phyloP scores from a whole-genome alignment of 2,888 invertebrate genomes.

The Chloroclystis v-ata region DNA sequence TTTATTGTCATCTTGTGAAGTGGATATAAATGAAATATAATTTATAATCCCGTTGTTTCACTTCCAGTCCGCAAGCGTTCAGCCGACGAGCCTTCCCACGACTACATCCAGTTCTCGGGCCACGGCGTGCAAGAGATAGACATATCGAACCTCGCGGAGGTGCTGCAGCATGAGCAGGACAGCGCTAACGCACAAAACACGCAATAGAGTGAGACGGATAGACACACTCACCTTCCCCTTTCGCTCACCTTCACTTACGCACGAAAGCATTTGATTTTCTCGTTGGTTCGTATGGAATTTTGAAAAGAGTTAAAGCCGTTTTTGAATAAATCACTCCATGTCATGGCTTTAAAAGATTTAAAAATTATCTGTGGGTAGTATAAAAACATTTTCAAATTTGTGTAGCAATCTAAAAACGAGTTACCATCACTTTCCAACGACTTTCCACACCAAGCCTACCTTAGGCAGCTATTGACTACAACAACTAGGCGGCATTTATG shows the following conservation, averaged over 20 bases:
- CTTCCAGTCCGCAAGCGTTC: conserved; percentile 81
- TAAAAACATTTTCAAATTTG: too few species aligned
- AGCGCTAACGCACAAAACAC: background rate
- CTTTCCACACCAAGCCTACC: too few species aligned
- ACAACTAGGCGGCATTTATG: too few species aligned
- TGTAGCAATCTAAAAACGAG: too few species aligned
- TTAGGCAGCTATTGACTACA: too few species aligned
- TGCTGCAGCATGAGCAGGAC: conserved; percentile 71
- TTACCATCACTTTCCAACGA: too few species aligned
- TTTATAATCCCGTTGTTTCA: too few species aligned
- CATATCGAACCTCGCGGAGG: conserved; percentile 83
- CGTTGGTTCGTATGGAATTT: background rate
- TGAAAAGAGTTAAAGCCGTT: too few species aligned
- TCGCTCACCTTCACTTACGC: background rate
- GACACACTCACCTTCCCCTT: background rate
- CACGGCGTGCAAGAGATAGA: conserved; percentile 84
- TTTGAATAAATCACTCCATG: too few species aligned
- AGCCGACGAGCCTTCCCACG: conserved; percentile 61
- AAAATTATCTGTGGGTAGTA: too few species aligned
- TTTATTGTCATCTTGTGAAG: too few species aligned
- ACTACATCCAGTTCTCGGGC: conserved; percentile 88
- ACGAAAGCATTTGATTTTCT: background rate
- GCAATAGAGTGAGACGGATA: conserved; percentile 1
- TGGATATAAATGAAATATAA: conserved; percentile 22
- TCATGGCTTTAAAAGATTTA: too few species aligned